Base-by-base conservation (phyloP, 2,113 vertebrate species). In the Macroglossus sobrinus region DNA sequence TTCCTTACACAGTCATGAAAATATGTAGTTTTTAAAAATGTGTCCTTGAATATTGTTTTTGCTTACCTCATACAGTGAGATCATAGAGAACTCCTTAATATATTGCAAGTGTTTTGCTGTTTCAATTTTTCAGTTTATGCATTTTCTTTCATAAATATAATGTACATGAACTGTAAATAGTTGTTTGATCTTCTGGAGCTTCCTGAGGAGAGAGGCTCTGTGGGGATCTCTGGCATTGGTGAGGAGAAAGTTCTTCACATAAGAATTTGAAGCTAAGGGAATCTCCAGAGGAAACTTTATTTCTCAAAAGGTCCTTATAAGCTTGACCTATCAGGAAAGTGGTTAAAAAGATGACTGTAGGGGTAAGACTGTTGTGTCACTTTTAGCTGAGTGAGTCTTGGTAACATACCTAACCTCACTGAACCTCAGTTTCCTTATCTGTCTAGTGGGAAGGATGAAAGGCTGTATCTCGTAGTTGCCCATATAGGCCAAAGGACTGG, bases 11-110 rank as follows among this genome's bases (percentile, higher is more conserved):
- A 50, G 30, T 92, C n/a, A 28, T 84, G 86, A 81, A 95, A 74
- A 57, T 43, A 92, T 5, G 1, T 66, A 30, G 22, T 69, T 91
- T 69, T 50, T 47, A 30, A 80, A 69, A 69, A 87, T 71, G 33
- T 84, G 66, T 76, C 47, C 55, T 96, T 85, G 66, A 61, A 30
- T 81, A 19, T 33, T 75, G 57, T 86, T 94, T 72, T 90, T 92
- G 55, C 28, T 80, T 57, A 35, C 14, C 55, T 64, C 14, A 19
- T 76, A 3, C 33, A 4, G 1, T 90, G 38, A 84, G 10, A 21
- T 88, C 61, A 26, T 43, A 68, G 84, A 61, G 12, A 79, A 68
- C 61, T 89, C 33, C 14, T 66, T 59, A 5, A 13, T 69, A n/a
- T 57, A 72, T 43, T 85, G 33, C 26, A 81, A 94, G 71, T 55